Percentiles rank a stretch among this genome's conserved stretches.
Evolutionary conservation across 2,113 vertebrate genomes (phyloP).

Genomic region (Puffinus mauretanicus): DNA sequence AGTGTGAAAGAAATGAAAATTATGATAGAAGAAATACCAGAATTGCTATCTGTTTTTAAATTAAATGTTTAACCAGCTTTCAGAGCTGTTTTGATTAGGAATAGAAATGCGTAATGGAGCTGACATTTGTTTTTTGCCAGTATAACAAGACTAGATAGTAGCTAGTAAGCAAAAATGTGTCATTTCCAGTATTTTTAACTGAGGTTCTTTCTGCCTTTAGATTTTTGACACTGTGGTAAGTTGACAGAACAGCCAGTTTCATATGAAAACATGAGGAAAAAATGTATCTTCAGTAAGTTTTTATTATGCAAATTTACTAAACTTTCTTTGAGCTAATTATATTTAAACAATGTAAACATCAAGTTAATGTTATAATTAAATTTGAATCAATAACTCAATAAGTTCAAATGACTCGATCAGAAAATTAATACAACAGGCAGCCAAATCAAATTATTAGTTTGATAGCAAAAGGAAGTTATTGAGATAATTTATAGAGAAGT

Average conservation of each 20-base stretch:
- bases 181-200: neutral
- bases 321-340: neutral
- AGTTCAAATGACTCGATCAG: neutral
- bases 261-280: neutral
- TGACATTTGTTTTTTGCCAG: neutral
- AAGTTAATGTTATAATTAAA: slow-evolving; percentile 15
- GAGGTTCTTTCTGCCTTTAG: neutral
- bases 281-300: neutral
- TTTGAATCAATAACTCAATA: slow-evolving; percentile 28
- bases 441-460: slow-evolving; percentile 10
- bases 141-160: neutral
- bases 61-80: neutral
- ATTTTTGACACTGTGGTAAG: neutral
- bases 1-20: neutral
- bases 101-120: neutral
- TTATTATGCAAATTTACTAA: slow-evolving; percentile 20
- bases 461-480: neutral
- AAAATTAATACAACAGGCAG: slow-evolving; percentile 1
- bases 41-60: neutral
- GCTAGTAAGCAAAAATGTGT: neutral
- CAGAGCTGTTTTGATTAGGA: neutral
- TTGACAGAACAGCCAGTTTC: neutral
- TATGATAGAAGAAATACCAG: neutral
- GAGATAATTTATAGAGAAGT: neutral
- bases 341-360: neutral